These are phyloP conservation scores for Leptopilina drosophilae DNA, from an alignment of 2,888 invertebrate species.

Conservation along the genomic window DNA sequence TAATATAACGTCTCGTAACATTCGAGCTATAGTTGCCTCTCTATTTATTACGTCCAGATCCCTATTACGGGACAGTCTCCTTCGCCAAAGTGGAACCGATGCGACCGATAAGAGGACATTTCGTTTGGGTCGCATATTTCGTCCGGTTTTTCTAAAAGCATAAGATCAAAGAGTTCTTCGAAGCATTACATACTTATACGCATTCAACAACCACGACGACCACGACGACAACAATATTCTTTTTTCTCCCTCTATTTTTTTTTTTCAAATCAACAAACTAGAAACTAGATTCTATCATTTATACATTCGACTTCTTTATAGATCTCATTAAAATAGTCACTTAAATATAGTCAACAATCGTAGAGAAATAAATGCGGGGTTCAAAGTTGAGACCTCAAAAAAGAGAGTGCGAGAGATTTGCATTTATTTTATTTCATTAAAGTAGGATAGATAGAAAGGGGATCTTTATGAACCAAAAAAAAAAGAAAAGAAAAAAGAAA, in stretches of 20 bases:
- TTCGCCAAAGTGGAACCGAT: constrained; percentile 40
- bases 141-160: constrained; percentile 33
- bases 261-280: constrained; percentile 18
- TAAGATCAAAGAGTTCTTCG: constrained; percentile 33
- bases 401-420: not conserved
- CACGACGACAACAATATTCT: not conserved
- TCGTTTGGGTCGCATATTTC: constrained; percentile 37
- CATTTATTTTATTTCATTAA: constrained; percentile 13
- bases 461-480: not conserved
- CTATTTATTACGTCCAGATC: constrained; percentile 40
- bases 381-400: constrained; percentile 8
- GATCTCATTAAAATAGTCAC: constrained; percentile 28
- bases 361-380: not conserved
- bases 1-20: not conserved
- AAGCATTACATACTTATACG: constrained; percentile 17
- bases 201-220: not conserved
- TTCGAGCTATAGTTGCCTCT: constrained; percentile 36
- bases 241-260: too few relatives aligned
- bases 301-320: constrained; percentile 20
- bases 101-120: constrained; percentile 41
- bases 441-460: not conserved
- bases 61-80: constrained; percentile 35
- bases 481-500: not conserved
- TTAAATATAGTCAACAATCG: not conserved
- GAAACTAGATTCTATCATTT: constrained; percentile 39